phyloP scores from a whole-genome alignment of 2,888 invertebrate species.

The Eupithecia exiguata region DNA sequence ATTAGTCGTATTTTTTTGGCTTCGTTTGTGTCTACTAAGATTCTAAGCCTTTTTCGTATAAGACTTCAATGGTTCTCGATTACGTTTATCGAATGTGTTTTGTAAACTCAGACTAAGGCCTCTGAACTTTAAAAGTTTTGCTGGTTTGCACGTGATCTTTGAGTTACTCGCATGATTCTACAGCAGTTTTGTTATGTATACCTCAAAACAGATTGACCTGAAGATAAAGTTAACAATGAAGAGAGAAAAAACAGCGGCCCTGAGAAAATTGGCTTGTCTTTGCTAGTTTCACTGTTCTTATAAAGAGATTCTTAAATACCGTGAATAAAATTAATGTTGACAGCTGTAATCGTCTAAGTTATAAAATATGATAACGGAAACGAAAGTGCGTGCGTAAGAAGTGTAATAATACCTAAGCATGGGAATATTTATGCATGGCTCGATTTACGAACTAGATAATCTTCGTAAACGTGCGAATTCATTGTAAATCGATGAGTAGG shows the following conservation, averaged over 20 bases:
- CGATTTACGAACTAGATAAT: constrained; percentile 11
- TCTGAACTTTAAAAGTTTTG: background rate
- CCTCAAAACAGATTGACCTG: constrained; percentile 43
- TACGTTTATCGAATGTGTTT: too few species aligned
- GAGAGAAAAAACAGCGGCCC: constrained; percentile 58
- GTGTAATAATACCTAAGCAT: constrained; percentile 37
- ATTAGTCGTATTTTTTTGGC: too few species aligned
- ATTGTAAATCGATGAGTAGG: constrained; percentile 2
- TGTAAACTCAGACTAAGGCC: too few species aligned
- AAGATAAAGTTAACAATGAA: constrained; percentile 51
- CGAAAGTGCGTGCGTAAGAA: constrained; percentile 42
- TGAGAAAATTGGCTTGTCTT: constrained; percentile 61
- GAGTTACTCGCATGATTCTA: constrained; percentile 12
- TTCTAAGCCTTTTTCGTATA: too few species aligned
- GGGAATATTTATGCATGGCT: constrained; percentile 31
- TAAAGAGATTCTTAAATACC: constrained; percentile 51
- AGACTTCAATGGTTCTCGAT: too few species aligned
- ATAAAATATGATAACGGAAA: constrained; percentile 43
- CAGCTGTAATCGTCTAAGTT: constrained; percentile 42
- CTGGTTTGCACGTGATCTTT: background rate
- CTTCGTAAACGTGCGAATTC: constrained; percentile 8
- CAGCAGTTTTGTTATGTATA: constrained; percentile 33
- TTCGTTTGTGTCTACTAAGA: too few species aligned
- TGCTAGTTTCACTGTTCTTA: constrained; percentile 67
- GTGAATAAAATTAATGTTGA: constrained; percentile 53